Evolutionary conservation across 2,113 vertebrate species (phyloP), one percentile per base, ranked within the genome.

Genomic region (Nothoprocta pentlandii): DNA sequence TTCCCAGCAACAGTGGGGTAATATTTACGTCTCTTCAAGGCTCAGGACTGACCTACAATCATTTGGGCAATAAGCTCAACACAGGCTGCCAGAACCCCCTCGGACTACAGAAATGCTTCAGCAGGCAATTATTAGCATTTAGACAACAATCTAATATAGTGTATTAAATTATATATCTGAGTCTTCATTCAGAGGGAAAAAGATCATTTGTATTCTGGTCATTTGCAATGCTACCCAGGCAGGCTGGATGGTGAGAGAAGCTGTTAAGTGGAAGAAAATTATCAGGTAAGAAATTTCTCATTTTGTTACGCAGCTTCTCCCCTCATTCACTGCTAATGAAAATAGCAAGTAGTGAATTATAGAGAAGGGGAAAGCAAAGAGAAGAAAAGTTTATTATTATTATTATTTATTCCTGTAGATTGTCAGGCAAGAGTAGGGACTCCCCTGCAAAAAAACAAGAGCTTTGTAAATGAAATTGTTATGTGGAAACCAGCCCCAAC

Each of bases 221-320:
- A 75, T 80, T 89, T 92, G 89, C 42, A 1, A 3, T 17, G n/a
- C 75, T 59, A 59, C 49, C 84, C 2, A 0, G 67, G 81, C 0
- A 0, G 54, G 59, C 67, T 87, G 91, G 85, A 83, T 23, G n/a
- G 70, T 44, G 58, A 95, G n/a, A 71, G 74, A 95, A 86, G 90
- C 73, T 79, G 82, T 87, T 93, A 94, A 85, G 19, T 36, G 71
- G 16, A 87, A 84, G 66, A 94, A 97, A 97, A 95, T 96, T 86
- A 95, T 62, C 61, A 94, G 73, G 83, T 89, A 94, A 82, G 80
- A 95, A 89, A 90, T 94, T 81, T 87, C 80, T 94, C 88, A 90
- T 92, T 95, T 95, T 87, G 69, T 79, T 84, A 92, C 95, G 21
- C 96, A 95, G 94, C 83, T 95, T 95, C 93, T 87, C 94, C 63